These are phyloP conservation scores for Urocitellus parryii DNA, from an alignment of 2,113 vertebrate species.

Conservation along the genomic window DNA sequence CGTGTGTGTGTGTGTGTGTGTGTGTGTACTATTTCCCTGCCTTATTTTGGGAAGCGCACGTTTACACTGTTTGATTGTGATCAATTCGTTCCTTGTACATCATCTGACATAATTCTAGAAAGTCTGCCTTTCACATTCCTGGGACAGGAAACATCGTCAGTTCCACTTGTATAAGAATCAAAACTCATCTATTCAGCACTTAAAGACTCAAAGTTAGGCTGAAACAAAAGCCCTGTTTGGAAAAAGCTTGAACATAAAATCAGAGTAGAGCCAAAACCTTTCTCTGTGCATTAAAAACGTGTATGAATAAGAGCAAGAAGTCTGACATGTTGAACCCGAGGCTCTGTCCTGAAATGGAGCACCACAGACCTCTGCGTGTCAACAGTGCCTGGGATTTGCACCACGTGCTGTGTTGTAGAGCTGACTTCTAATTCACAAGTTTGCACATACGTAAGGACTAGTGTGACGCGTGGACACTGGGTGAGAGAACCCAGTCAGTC, in stretches of 20 bases:
- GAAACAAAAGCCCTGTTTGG: background rate
- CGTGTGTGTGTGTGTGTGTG: too few relatives aligned
- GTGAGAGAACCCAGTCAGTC: too few relatives aligned
- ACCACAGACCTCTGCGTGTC: too few relatives aligned
- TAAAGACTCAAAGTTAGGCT: background rate
- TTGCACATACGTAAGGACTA: background rate
- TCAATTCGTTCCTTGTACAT: too few relatives aligned
- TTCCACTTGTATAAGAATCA: background rate
- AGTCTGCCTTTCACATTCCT: background rate
- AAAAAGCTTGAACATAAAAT: background rate
- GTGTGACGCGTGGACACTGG: too few relatives aligned
- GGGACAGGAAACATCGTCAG: background rate
- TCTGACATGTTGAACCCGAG: background rate
- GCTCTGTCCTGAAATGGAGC: background rate
- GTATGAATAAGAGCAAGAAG: background rate
- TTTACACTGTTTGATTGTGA: too few relatives aligned
- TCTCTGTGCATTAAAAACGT: background rate
- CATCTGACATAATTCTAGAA: too few relatives aligned
- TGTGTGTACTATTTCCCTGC: too few relatives aligned
- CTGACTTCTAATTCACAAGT: background rate
- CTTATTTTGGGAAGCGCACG: too few relatives aligned
- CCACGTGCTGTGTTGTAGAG: background rate
- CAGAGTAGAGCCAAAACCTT: background rate
- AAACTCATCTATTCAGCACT: background rate
- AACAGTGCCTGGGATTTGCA: too few relatives aligned